Conservation (phyloP, 2,888 invertebrate species). For the Lucinisca nassula region DNA sequence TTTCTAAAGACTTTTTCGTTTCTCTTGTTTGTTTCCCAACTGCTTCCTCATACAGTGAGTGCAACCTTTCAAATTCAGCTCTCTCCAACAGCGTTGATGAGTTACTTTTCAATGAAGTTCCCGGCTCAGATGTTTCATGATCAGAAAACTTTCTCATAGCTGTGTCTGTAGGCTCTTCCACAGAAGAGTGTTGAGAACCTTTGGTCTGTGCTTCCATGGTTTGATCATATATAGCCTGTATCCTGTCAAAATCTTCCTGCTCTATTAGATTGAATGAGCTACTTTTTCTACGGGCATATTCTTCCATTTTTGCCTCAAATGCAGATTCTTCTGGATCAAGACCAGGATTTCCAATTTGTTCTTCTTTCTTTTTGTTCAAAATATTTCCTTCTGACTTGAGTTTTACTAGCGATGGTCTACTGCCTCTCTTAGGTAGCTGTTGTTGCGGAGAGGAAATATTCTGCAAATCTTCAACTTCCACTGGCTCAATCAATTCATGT, state of each 20-base stretch:
- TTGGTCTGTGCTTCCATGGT: neutral
- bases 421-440: neutral
- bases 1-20: neutral
- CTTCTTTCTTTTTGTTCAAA: neutral
- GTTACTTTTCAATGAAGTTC: neutral
- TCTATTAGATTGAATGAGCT: neutral
- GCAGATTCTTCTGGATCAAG: neutral
- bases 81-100: neutral
- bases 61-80: neutral
- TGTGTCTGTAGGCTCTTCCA: neutral
- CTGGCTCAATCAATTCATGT: neutral
- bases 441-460: neutral
- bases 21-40: neutral
- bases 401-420: neutral
- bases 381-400: neutral
- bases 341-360: neutral
- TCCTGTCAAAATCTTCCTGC: neutral
- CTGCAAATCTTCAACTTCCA: neutral
- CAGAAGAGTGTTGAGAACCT: neutral
- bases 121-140: neutral
- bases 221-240: neutral
- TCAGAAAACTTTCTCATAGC: neutral
- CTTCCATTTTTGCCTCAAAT: constrained; percentile 1
- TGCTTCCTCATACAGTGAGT: neutral
- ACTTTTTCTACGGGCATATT: neutral